Conservation (phyloP, 2,888 invertebrate species). For the Lissocephala sabroskyi region DNA sequence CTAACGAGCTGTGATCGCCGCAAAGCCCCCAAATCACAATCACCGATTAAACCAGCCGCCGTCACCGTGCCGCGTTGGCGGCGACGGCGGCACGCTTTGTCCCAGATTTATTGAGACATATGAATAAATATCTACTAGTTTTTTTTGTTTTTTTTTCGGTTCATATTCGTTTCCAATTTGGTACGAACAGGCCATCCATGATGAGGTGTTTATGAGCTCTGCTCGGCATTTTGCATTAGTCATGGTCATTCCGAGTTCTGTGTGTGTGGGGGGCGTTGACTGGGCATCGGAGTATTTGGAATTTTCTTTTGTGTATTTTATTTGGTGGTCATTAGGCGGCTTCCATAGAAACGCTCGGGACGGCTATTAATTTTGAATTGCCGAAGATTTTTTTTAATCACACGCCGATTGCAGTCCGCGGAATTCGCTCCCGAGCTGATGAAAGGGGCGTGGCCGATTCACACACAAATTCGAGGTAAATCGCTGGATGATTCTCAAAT, state of each 20-base stretch:
- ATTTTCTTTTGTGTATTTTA: no score
- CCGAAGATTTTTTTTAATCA: no score
- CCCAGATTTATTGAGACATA: constrained; percentile 52
- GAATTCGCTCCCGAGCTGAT: no score
- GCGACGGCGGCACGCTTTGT: constrained; percentile 16
- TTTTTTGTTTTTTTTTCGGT: constrained; percentile 15
- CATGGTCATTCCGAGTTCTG: constrained; percentile 48
- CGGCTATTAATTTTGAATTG: no score
- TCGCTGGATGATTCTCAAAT: no score
- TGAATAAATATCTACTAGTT: no score
- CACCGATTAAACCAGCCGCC: neutral
- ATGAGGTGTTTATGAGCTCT: constrained; percentile 57
- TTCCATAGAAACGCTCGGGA: no score
- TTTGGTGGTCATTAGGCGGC: no score
- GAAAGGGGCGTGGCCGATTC: no score
- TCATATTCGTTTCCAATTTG: constrained; percentile 41
- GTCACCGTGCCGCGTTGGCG: constrained; percentile 7
- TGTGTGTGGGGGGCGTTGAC: constrained; percentile 42
- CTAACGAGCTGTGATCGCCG: constrained; percentile 51
- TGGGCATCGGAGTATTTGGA: no score
- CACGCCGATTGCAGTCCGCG: no score
- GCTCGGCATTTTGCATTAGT: constrained; percentile 55
- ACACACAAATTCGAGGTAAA: no score
- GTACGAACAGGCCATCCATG: constrained; percentile 46
- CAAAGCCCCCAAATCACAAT: neutral